phyloP scores from a whole-genome alignment of 2,113 vertebrate genomes.

The Scytalopus superciliaris region DNA sequence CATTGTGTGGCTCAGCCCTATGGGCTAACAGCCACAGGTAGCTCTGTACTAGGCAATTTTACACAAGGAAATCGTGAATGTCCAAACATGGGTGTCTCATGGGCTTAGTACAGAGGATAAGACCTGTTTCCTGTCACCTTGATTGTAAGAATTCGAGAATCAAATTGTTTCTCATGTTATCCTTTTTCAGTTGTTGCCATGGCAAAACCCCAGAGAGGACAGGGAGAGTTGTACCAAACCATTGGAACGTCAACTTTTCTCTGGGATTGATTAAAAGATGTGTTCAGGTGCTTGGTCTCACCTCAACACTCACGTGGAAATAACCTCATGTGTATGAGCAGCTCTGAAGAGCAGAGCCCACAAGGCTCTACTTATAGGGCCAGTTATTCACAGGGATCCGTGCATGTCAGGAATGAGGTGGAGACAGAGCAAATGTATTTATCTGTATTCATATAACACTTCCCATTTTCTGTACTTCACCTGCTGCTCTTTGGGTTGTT shows the following conservation, averaged over 20 bases:
- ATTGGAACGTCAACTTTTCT: not conserved
- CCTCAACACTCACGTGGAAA: not conserved
- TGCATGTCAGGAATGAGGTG: not conserved
- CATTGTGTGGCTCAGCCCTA: not conserved
- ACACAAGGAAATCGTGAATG: not conserved
- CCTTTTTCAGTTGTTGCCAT: slow-evolving; percentile 7
- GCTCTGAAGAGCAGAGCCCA: not conserved
- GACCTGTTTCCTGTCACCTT: not conserved
- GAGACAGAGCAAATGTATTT: not conserved
- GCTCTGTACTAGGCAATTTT: not conserved
- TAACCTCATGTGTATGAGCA: not conserved
- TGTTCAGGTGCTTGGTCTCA: not conserved
- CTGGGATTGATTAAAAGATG: not conserved
- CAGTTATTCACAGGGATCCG: not conserved
- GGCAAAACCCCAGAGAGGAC: not conserved
- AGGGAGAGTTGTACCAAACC: not conserved
- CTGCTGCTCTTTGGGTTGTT: not conserved
- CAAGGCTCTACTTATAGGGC: not conserved
- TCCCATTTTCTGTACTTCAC: not conserved
- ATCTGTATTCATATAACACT: not conserved
- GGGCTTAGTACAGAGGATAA: not conserved
- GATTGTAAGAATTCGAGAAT: not conserved
- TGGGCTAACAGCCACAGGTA: not conserved
- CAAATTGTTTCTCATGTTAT: not conserved
- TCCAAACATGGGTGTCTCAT: not conserved